Evolutionary conservation across 30 jellyfish, hydroid and myxozoan genomes (phyloP).

Genomic region (Hydractinia symbiolongicarpus): DNA sequence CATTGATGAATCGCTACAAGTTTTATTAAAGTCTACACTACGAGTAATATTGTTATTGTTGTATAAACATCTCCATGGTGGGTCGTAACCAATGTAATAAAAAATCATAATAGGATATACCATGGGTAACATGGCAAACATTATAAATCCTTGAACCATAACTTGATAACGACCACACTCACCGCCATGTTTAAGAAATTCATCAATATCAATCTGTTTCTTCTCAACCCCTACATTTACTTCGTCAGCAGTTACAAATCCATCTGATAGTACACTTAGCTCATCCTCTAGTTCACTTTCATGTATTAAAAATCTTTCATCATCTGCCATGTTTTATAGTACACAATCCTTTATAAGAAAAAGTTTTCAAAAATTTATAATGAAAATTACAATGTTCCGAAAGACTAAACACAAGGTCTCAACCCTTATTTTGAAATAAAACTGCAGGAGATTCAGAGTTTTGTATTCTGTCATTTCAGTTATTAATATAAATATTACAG

Average conservation of each 20-base stretch:
- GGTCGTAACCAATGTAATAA: constrained; percentile 80
- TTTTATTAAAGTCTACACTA: neutral
- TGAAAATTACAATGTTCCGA: too few species aligned
- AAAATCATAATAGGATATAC: constrained; percentile 49
- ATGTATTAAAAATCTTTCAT: too few species aligned
- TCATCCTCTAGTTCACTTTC: too few species aligned
- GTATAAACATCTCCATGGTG: constrained; percentile 64
- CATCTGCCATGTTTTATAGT: too few species aligned
- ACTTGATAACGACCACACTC: constrained; percentile 70
- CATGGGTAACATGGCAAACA: constrained; percentile 38
- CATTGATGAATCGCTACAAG: neutral
- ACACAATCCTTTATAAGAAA: too few species aligned
- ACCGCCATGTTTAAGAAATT: constrained; percentile 45
- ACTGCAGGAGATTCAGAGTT: too few species aligned
- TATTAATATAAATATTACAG: too few species aligned
- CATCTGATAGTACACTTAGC: too few species aligned
- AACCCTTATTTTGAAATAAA: too few species aligned
- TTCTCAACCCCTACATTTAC: neutral
- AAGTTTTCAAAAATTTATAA: too few species aligned
- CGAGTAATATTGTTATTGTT: neutral
- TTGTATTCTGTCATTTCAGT: too few species aligned
- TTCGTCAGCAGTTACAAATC: neutral
- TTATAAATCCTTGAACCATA: constrained; percentile 14
- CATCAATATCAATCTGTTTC: constrained; percentile 35
- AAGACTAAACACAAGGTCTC: too few species aligned